phyloP scores from a whole-genome alignment of 1,140 invertebrate genomes.

The Pogonomyrmex barbatus region DNA sequence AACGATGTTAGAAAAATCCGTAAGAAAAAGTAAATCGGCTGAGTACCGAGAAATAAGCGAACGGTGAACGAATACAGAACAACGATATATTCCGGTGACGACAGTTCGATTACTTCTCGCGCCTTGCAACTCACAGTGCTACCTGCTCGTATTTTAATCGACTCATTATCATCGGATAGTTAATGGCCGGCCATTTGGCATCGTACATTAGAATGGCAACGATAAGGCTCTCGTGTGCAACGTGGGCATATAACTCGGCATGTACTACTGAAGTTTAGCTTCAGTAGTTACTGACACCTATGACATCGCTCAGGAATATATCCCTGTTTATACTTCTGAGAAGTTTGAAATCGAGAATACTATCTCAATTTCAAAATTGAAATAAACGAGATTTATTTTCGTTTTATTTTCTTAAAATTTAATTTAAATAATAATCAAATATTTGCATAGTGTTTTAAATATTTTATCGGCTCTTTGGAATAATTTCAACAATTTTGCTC shows the following conservation, averaged over 20 bases:
- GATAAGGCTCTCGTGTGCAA: constrained; percentile 52
- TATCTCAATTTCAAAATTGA: neutral
- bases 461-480: neutral
- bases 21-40: neutral
- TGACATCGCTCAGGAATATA: neutral
- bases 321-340: neutral
- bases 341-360: neutral
- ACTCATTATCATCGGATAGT: constrained; percentile 55
- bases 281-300: constrained; percentile 15
- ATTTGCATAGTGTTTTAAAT: neutral
- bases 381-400: neutral
- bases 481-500: constrained; percentile 21
- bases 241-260: constrained; percentile 35
- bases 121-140: constrained; percentile 1
- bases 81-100: constrained; percentile 45
- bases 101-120: constrained; percentile 54
- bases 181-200: constrained; percentile 54
- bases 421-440: neutral
- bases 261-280: constrained; percentile 45
- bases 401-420: neutral
- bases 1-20: neutral
- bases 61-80: constrained; percentile 7
- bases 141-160: constrained; percentile 49
- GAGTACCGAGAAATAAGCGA: neutral
- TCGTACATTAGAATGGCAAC: constrained; percentile 46